A percentile compares a stretch with the other conserved stretches of the same genome.
phyloP scores from a whole-genome alignment of 30 jellyfish, hydroid and myxozoan species.

The Pelagia noctiluca region DNA sequence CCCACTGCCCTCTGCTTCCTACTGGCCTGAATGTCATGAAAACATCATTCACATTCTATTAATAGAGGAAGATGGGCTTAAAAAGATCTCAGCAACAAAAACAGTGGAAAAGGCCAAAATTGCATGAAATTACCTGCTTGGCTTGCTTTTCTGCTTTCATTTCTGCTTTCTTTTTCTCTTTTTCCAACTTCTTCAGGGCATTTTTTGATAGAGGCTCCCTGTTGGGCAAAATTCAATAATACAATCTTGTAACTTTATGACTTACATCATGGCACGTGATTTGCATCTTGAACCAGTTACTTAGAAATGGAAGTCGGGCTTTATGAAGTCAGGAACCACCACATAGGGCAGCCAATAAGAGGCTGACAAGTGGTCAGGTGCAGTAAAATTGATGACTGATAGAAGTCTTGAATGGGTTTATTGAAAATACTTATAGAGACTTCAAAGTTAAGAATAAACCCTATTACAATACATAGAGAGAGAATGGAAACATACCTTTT shows the following conservation, averaged over 20 bases:
- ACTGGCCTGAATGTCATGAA: too few species aligned
- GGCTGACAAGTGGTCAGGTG: not conserved
- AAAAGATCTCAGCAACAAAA: too few species aligned
- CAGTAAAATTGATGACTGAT: not conserved
- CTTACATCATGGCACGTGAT: too few species aligned
- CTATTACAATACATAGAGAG: too few species aligned
- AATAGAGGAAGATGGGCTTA: too few species aligned
- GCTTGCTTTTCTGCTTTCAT: constrained; percentile 90
- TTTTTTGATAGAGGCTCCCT: constrained; percentile 90
- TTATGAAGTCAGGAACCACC: not conserved
- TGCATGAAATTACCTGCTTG: constrained; percentile 70
- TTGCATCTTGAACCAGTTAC: too few species aligned
- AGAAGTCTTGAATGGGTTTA: not conserved
- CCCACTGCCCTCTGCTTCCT: too few species aligned
- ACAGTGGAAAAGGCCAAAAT: not conserved
- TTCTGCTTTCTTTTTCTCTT: constrained; percentile 93
- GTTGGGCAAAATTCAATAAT: not conserved
- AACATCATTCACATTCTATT: too few species aligned
- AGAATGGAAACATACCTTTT: too few species aligned
- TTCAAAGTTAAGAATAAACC: too few species aligned
- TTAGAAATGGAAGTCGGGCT: not conserved
- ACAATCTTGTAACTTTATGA: too few species aligned
- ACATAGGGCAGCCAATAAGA: not conserved
- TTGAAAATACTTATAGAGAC: too few species aligned
- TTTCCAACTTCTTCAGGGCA: constrained; percentile 95